A percentile compares a stretch with the other conserved stretches of the same genome.
Conservation (phyloP, 2,888 invertebrate genomes). For the Brachycybe producta region DNA sequence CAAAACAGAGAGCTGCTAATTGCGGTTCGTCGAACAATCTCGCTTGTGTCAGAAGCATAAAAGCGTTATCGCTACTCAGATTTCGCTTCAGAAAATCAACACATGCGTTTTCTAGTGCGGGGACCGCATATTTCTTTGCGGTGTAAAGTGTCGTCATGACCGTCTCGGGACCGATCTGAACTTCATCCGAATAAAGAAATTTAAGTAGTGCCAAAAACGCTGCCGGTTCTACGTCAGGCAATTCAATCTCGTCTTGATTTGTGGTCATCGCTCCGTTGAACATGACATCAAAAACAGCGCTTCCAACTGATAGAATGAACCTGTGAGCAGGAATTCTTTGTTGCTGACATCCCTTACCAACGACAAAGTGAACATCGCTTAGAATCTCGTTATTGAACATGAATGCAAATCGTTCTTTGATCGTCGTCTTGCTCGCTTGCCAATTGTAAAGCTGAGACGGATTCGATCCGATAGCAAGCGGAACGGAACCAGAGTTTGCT, state of each 20-base stretch:
- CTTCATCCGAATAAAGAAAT: conserved; percentile 63
- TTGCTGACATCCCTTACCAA: conserved; percentile 53
- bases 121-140: conserved; percentile 75
- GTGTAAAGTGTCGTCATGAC: conserved; percentile 77
- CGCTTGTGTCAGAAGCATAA: conserved; percentile 61
- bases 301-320: conserved; percentile 65
- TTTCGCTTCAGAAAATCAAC: conserved; percentile 63
- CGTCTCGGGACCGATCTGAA: conserved; percentile 67
- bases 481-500: too few relatives aligned
- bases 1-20: conserved; percentile 62
- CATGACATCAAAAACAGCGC: conserved; percentile 76
- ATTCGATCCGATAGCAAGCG: too few relatives aligned
- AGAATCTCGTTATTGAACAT: conserved; percentile 51
- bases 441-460: conserved; percentile 16
- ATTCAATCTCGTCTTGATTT: conserved; percentile 54
- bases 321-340: conserved; percentile 63
- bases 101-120: conserved; percentile 66
- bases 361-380: conserved; percentile 63
- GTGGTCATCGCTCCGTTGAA: conserved; percentile 63
- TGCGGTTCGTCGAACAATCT: conserved; percentile 70
- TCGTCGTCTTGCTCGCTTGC: conserved; percentile 59
- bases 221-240: conserved; percentile 70
- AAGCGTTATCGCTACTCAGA: conserved; percentile 68
- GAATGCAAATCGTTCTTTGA: conserved; percentile 59
- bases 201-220: conserved; percentile 60